Conservation (phyloP, 1,140 invertebrate species). For the Atta colombica region DNA sequence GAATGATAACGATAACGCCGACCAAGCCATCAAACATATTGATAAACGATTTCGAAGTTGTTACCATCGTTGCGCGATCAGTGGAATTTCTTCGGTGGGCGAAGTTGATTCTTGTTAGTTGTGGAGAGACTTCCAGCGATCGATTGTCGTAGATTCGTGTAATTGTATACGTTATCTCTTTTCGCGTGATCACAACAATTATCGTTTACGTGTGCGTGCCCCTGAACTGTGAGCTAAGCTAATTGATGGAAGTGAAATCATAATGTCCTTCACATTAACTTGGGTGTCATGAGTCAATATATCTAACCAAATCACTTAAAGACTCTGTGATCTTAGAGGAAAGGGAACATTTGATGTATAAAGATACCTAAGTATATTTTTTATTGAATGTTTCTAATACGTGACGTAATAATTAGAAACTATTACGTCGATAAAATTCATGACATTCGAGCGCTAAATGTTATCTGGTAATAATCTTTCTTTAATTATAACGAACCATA, state of each 20-base stretch:
- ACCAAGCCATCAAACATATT: constrained; percentile 12
- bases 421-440: background rate
- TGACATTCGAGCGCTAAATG: background rate
- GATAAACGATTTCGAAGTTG: constrained; percentile 39
- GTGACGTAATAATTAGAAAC: background rate
- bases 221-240: constrained; percentile 62
- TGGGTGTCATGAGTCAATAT: background rate
- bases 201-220: background rate
- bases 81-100: background rate
- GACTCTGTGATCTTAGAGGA: background rate
- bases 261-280: background rate
- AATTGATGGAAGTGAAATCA: constrained; percentile 47
- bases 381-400: background rate
- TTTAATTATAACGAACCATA: background rate
- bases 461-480: constrained; percentile 9
- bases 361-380: constrained; percentile 8
- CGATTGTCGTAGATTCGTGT: background rate
- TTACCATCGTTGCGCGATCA: background rate
- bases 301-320: background rate
- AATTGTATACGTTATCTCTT: background rate
- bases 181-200: background rate
- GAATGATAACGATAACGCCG: constrained; percentile 61
- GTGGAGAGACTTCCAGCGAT: background rate
- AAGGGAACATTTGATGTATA: background rate
- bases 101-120: background rate